phyloP scores from a whole-genome alignment of 2,888 invertebrate species.

The Thera obeliscata region DNA sequence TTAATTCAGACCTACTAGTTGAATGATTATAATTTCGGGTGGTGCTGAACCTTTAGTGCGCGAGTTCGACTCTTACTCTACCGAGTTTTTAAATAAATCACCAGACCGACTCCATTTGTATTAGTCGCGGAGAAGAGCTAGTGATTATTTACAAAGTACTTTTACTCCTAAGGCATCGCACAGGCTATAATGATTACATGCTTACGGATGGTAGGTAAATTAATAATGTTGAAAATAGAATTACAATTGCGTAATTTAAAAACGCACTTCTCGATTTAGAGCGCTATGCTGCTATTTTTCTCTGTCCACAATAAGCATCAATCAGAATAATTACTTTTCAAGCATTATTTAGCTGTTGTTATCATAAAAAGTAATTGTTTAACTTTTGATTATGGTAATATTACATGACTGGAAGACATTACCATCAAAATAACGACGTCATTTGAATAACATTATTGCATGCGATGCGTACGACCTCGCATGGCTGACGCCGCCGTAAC shows the following conservation, averaged over 20 bases:
- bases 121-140: slow-evolving; percentile 47
- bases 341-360: slow-evolving; percentile 19
- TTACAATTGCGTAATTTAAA: slow-evolving; percentile 27
- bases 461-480: slow-evolving; percentile 55
- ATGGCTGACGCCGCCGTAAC: slow-evolving; percentile 54
- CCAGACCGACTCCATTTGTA: slow-evolving; percentile 45
- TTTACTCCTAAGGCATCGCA: slow-evolving; percentile 51
- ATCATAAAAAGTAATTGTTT: slow-evolving; percentile 31
- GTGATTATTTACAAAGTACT: slow-evolving; percentile 52
- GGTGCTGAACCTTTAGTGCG: background rate
- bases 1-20: no score
- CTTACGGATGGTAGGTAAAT: slow-evolving; percentile 49
- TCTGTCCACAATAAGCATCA: slow-evolving; percentile 18
- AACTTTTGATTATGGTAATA: slow-evolving; percentile 37
- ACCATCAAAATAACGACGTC: slow-evolving; percentile 38
- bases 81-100: slow-evolving; percentile 30
- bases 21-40: background rate
- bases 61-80: background rate
- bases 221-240: slow-evolving; percentile 49
- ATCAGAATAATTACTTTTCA: slow-evolving; percentile 25
- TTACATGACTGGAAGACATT: slow-evolving; percentile 39
- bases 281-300: slow-evolving; percentile 30
- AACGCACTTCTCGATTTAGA: slow-evolving; percentile 34
- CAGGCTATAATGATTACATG: slow-evolving; percentile 52
- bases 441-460: slow-evolving; percentile 55